Evolutionary conservation across 64 coral and sea anemone genomes (phyloP).

Genomic region (Pachyseris speciosa): DNA sequence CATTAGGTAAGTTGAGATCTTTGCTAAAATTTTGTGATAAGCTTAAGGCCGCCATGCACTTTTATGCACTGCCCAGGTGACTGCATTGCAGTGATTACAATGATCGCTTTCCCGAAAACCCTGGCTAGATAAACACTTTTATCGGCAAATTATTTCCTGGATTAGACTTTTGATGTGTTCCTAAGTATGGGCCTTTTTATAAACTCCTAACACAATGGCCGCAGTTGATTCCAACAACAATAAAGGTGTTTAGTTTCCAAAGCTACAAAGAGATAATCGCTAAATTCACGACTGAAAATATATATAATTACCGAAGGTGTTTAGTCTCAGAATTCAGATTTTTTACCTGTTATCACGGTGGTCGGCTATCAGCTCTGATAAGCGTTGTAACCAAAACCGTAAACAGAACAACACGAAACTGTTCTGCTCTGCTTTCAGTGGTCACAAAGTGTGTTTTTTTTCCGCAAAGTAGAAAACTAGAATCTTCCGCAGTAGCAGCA

Average conservation of each 20-base stretch:
- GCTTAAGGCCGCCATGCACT: neutral
- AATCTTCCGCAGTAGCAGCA: too few relatives aligned
- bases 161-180: neutral
- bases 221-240: neutral
- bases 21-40: neutral
- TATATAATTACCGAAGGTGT: neutral
- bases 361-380: too few relatives aligned
- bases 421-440: too few relatives aligned
- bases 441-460: too few relatives aligned
- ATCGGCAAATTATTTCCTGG: slow-evolving; percentile 9
- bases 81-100: neutral
- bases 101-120: neutral
- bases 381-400: too few relatives aligned
- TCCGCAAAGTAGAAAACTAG: too few relatives aligned
- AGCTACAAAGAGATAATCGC: neutral
- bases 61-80: neutral
- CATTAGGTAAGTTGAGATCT: slow-evolving; percentile 64
- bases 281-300: neutral
- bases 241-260: neutral
- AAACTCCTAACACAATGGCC: neutral
- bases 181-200: neutral
- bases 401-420: too few relatives aligned
- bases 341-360: neutral
- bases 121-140: slow-evolving; percentile 9
- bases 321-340: neutral